Evolutionary conservation across 2,797 vertebrate genomes (phyloP).

Genomic region (Prunella strophiata): DNA sequence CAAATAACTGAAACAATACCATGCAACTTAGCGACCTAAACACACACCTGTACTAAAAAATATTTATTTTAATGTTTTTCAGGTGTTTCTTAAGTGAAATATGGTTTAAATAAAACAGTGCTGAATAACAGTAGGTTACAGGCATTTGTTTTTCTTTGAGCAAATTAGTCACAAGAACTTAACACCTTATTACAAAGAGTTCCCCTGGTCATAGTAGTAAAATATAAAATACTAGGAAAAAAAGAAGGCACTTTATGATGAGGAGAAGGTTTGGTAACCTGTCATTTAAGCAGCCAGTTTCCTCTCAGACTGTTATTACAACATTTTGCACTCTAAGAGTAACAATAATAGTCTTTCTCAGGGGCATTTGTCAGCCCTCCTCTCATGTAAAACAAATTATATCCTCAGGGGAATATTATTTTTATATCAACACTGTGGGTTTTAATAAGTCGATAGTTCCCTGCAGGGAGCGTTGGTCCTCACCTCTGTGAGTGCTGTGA

Average conservation of each 20-base stretch:
- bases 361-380: background rate
- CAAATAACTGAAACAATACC: background rate
- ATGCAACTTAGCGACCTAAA: background rate
- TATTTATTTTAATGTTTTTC: background rate
- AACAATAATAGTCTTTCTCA: constrained; percentile 1
- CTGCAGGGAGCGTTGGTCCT: background rate
- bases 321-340: background rate
- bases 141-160: background rate
- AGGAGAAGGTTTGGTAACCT: background rate
- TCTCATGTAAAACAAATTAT: constrained; percentile 22
- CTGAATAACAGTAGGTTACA: background rate
- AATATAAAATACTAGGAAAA: background rate
- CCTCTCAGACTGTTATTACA: constrained; percentile 11
- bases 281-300: background rate
- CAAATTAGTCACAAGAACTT: background rate
- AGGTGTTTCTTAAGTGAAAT: background rate
- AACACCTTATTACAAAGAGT: background rate
- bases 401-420: background rate
- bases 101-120: background rate
- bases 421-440: background rate
- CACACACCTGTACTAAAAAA: background rate
- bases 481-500: background rate
- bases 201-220: background rate
- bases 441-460: background rate
- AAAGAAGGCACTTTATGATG: background rate